A percentile compares a stretch with the other conserved stretches of the same genome.
Evolutionary conservation across 2,113 vertebrate species (phyloP).

Genomic region (Paratilapia polleni): DNA sequence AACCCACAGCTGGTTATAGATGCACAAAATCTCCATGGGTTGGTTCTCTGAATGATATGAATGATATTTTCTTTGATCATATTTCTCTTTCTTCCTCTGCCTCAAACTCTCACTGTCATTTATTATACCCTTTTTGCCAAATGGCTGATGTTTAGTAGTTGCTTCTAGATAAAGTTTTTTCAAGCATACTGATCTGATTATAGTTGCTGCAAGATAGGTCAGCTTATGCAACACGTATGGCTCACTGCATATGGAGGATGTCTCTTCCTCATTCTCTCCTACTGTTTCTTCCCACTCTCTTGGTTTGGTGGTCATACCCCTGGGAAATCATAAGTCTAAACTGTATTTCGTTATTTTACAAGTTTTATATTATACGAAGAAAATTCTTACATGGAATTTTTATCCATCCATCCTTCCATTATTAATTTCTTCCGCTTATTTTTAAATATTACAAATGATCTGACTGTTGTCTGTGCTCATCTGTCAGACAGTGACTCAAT

Average conservation of each 20-base stretch:
- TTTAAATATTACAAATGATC: neutral
- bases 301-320: neutral
- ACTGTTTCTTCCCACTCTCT: slow-evolving; percentile 14
- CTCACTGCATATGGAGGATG: slow-evolving; percentile 39
- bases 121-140: neutral
- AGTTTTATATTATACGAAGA: neutral
- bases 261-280: slow-evolving; percentile 2
- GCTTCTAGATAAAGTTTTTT: slow-evolving; percentile 45
- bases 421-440: neutral
- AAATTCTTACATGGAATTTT: neutral
- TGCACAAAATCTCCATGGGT: slow-evolving; percentile 9
- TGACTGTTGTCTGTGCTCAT: neutral
- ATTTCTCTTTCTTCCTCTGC: slow-evolving; percentile 11
- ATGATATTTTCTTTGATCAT: slow-evolving; percentile 32
- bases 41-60: slow-evolving; percentile 10
- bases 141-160: slow-evolving; percentile 11
- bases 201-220: slow-evolving; percentile 45
- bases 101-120: slow-evolving; percentile 22
- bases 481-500: neutral
- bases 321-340: neutral
- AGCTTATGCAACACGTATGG: slow-evolving; percentile 60
- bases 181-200: slow-evolving; percentile 61
- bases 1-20: neutral
- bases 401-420: neutral
- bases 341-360: neutral